These are phyloP conservation scores for Allobates femoralis DNA, from an alignment of 2,797 vertebrate genomes.

Conservation along the genomic window DNA sequence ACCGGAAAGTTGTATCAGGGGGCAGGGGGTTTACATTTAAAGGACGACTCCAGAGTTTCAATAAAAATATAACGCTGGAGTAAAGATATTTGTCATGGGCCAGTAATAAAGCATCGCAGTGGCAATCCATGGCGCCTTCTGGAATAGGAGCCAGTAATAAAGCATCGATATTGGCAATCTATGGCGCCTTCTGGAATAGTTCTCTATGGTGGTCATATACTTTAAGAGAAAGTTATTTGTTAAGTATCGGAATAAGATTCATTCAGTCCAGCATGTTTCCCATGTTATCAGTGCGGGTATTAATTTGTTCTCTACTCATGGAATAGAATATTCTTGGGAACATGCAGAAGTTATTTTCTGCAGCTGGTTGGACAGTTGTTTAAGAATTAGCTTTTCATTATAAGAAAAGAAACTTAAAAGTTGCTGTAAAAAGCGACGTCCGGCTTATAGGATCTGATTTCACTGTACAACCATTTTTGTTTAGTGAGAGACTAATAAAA, in stretches of 20 bases:
- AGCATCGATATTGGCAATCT: neutral
- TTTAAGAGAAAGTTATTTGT: constrained; percentile 1
- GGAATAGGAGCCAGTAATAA: neutral
- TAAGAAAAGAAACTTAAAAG: constrained; percentile 25
- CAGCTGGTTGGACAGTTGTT: constrained; percentile 50
- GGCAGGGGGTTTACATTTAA: too few relatives aligned
- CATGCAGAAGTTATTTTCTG: constrained; percentile 29
- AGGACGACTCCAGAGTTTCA: too few relatives aligned
- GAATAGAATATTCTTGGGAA: constrained; percentile 60
- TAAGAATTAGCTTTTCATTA: constrained; percentile 43
- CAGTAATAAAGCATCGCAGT: neutral
- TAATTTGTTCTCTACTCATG: constrained; percentile 4
- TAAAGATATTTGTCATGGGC: too few relatives aligned
- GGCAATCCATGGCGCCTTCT: neutral
- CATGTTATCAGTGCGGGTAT: constrained; percentile 22
- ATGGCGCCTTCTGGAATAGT: neutral
- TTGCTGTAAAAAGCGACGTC: constrained; percentile 32
- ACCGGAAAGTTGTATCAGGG: too few relatives aligned
- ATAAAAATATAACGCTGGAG: too few relatives aligned
- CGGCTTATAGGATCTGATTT: constrained; percentile 51
- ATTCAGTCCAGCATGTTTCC: neutral
- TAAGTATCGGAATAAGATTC: neutral
- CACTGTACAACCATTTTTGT: constrained; percentile 54
- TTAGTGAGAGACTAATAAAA: constrained; percentile 59
- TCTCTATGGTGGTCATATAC: neutral